phyloP scores from a whole-genome alignment of 2,888 invertebrate species.

The Smittia aterrima region DNA sequence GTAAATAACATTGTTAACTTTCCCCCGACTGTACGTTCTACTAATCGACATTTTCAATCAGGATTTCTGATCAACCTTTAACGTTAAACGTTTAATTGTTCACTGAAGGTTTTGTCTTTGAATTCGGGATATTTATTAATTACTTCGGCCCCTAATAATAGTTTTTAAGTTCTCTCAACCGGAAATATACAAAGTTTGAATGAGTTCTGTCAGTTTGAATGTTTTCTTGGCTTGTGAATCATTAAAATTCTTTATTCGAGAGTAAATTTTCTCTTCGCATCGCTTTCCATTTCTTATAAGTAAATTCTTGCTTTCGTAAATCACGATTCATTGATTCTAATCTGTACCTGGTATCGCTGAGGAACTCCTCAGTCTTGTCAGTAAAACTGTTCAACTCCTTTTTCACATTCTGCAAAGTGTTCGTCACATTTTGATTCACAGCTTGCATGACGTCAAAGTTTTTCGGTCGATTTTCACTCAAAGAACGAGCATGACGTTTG shows the following conservation, averaged over 20 bases:
- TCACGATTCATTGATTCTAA: conserved; percentile 20
- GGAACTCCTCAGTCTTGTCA: conserved; percentile 38
- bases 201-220: not conserved
- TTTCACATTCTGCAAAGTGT: conserved; percentile 45
- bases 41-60: not conserved
- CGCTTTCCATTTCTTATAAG: not conserved
- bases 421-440: conserved; percentile 52
- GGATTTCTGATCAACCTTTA: not conserved
- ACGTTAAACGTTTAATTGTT: not conserved
- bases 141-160: not conserved
- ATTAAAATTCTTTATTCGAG: too few species aligned
- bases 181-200: not conserved
- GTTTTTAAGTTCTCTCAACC: not conserved
- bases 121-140: not conserved
- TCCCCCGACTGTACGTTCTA: conserved; percentile 32
- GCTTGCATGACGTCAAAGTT: conserved; percentile 44
- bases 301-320: conserved; percentile 22
- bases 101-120: not conserved
- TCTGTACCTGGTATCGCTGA: conserved; percentile 35
- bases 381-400: conserved; percentile 32
- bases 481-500: conserved; percentile 14
- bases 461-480: conserved; percentile 33
- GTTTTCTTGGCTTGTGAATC: too few species aligned
- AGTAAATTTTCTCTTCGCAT: too few species aligned
- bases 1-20: conserved; percentile 39